A percentile compares a stretch with the other conserved stretches of the same genome.
Conservation (phyloP, 1,140 invertebrate species). For the Bombus impatiens region DNA sequence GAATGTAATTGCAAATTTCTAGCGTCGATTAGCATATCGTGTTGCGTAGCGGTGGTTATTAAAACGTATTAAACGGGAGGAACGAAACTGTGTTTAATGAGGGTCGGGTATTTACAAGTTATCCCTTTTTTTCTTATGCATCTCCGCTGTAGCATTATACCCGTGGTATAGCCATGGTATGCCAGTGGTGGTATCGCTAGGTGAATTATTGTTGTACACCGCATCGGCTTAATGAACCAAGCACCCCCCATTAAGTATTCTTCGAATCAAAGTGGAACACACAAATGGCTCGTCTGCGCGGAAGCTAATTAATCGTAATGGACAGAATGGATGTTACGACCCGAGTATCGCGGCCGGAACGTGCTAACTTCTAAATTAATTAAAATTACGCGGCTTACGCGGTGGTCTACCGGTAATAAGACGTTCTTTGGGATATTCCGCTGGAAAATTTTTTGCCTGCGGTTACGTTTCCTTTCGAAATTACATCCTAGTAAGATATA, state of each 20-base stretch:
- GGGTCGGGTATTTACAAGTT: conserved; percentile 29
- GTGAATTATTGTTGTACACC: conserved; percentile 16
- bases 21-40: conserved; percentile 45
- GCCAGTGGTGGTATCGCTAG: conserved; percentile 10
- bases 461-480: not conserved
- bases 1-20: conserved; percentile 45
- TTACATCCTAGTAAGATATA: not conserved
- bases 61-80: conserved; percentile 39
- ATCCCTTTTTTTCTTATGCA: not conserved
- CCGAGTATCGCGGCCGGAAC: not conserved
- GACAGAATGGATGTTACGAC: conserved; percentile 14
- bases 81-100: conserved; percentile 42
- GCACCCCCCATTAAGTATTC: conserved; percentile 19
- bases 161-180: no score
- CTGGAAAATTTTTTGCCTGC: not conserved
- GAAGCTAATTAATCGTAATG: conserved; percentile 37
- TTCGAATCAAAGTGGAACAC: conserved; percentile 16
- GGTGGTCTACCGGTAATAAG: no score
- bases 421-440: no score
- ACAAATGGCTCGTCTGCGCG: not conserved
- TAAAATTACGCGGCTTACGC: not conserved
- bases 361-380: conserved; percentile 28
- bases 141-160: conserved; percentile 1
- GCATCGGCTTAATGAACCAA: conserved; percentile 20
- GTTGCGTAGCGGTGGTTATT: conserved; percentile 24